Evolutionary conservation across 2,797 vertebrate genomes (phyloP), one percentile per base, ranked within the genome.

Genomic region (Malurus splendens): DNA sequence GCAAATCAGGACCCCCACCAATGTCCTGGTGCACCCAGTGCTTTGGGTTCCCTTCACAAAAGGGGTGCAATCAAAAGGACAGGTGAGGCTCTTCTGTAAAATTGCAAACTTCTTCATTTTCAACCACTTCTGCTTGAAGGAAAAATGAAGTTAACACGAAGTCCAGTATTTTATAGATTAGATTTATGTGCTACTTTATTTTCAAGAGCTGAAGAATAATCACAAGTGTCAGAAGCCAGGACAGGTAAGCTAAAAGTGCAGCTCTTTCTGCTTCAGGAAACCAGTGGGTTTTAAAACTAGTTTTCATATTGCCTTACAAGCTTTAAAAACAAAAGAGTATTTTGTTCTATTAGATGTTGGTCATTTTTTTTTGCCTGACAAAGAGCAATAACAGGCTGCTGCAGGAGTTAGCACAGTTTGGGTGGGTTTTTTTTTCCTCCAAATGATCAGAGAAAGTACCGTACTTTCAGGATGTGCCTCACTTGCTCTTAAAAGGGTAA

Each of bases 401-500:
- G 62, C 30, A 64, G 83, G 65, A 94, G 77, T 92, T 80, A 91
- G 93, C 92, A 90, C 75, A 92, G 94, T 93, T 95, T 73, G 27
- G 64, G 85, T 82, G 44, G 50, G 14, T 0, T 32, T 57, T 80
- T 32, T 32, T 67, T 80, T 82, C 89, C 82, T 94, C 56, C 67
- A 57, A 93, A 93, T 66, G 94, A 96, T 96, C 96, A 96, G 94
- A 96, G 95, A 92, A 92, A 92, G 83, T 60, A 77, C 62, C 5
- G 23, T 87, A 74, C 90, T 90, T 95, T 87, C 90, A 90, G 93
- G 86, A 89, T 72, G 87, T 81, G 86, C 48, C 56, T 81, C 55
- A 60, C 80, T 94, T 93, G 87, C 90, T 96, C 94, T 95, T 94
- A 81, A 91, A 95, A 95, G 95, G 94, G 95, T 92, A 94, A 93